These are phyloP conservation scores for Daphoenositta chrysoptera DNA, from an alignment of 2,113 vertebrate species.

Conservation along the genomic window DNA sequence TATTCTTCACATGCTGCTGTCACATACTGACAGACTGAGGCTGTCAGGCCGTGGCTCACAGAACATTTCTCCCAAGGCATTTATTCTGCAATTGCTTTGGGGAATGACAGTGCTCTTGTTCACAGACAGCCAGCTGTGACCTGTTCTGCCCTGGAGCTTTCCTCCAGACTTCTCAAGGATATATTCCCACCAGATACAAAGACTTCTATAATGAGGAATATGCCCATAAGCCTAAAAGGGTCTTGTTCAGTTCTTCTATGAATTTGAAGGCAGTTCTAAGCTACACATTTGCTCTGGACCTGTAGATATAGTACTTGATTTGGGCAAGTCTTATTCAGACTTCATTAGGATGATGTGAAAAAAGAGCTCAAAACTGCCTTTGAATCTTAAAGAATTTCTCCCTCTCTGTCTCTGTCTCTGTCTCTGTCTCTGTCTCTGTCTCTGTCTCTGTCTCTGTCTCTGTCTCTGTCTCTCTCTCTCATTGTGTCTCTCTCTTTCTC, in stretches of 20 bases:
- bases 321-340: neutral
- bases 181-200: neutral
- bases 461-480: fast-evolving
- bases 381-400: neutral
- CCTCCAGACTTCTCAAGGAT: neutral
- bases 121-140: neutral
- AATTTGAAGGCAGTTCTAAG: neutral
- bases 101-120: neutral
- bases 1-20: neutral
- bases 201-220: neutral
- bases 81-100: neutral
- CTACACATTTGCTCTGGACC: neutral
- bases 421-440: neutral
- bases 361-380: neutral
- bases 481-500: neutral
- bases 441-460: neutral
- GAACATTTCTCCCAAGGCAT: neutral
- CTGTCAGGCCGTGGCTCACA: neutral
- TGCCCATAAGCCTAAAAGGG: neutral
- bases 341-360: neutral
- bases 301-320: neutral
- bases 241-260: neutral
- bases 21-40: neutral
- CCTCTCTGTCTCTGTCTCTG: neutral
- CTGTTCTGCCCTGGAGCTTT: neutral